phyloP scores from a whole-genome alignment of 2,888 invertebrate genomes.

The Pyrocoelia pectoralis region DNA sequence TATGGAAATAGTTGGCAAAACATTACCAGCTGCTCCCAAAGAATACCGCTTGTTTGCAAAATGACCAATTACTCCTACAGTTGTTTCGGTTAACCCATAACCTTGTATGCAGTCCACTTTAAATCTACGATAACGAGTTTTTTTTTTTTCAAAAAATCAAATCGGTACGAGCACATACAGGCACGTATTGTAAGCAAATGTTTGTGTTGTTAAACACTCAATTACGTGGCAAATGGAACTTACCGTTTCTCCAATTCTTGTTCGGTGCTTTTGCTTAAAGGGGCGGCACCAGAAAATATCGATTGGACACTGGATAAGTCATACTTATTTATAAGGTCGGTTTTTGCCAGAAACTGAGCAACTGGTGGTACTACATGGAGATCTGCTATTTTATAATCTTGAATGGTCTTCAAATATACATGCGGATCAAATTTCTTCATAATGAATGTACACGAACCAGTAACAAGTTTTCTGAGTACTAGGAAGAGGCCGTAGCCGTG shows the following conservation, averaged over 20 bases:
- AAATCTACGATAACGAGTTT: constrained; percentile 42
- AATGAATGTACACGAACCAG: no score
- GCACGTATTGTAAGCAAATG: no score
- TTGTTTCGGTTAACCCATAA: constrained; percentile 84
- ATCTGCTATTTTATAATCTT: constrained; percentile 45
- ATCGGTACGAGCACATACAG: no score
- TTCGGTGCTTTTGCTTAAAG: constrained; percentile 70
- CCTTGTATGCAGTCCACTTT: constrained; percentile 68
- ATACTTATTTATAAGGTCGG: constrained; percentile 74
- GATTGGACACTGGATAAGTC: constrained; percentile 72
- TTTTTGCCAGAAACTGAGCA: constrained; percentile 79
- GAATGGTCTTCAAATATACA: constrained; percentile 66
- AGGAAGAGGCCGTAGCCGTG: no score
- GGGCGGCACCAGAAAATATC: constrained; percentile 79
- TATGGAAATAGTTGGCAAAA: constrained; percentile 70
- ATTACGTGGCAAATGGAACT: no score
- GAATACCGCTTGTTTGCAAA: constrained; percentile 52
- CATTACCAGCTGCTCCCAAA: constrained; percentile 72
- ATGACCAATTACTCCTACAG: constrained; percentile 65
- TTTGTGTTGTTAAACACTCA: no score
- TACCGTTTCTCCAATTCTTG: constrained; percentile 2
- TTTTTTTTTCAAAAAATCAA: background rate
- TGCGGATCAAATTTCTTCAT: constrained; percentile 72
- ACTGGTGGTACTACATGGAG: constrained; percentile 54
- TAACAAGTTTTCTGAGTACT: no score